phyloP scores from a whole-genome alignment of 1,140 invertebrate species.

The Sycophaga agraensis region DNA sequence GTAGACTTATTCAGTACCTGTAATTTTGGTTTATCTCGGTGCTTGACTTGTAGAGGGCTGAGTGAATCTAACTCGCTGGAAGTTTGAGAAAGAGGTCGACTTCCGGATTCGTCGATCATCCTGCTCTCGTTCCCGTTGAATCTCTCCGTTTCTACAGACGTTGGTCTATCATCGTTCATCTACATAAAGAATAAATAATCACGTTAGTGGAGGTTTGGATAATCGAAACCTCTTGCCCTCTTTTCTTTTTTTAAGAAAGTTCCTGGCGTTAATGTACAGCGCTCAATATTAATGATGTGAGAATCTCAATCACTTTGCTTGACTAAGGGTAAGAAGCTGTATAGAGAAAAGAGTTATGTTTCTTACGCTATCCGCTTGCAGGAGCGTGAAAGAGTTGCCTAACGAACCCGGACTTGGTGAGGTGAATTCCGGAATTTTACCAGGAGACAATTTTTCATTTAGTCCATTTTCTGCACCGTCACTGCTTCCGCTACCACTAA shows the following conservation, averaged over 20 bases:
- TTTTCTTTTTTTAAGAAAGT: no score
- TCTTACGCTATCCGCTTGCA: conserved; percentile 52
- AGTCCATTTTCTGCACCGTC: conserved; percentile 52
- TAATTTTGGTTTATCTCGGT: conserved; percentile 54
- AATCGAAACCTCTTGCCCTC: no score
- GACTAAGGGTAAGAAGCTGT: no score
- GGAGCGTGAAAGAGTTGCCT: conserved; percentile 50
- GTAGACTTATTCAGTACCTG: conserved; percentile 43
- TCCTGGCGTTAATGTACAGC: no score
- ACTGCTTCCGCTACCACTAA: conserved; percentile 53
- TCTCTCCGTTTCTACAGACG: conserved; percentile 54
- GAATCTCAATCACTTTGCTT: no score
- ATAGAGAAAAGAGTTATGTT: not conserved
- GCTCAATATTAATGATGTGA: no score
- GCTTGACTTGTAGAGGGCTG: conserved; percentile 49
- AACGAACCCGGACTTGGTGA: conserved; percentile 53
- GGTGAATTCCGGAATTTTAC: conserved; percentile 52
- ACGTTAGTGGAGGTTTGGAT: no score
- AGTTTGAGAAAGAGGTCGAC: conserved; percentile 63
- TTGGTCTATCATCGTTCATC: conserved; percentile 50
- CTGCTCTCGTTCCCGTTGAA: conserved; percentile 42
- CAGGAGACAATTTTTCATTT: conserved; percentile 52
- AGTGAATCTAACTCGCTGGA: conserved; percentile 56
- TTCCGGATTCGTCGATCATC: conserved; percentile 48
- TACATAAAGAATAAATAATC: conserved; percentile 30